phyloP scores from a whole-genome alignment of 1,140 invertebrate species.

The Cherax quadricarinatus region DNA sequence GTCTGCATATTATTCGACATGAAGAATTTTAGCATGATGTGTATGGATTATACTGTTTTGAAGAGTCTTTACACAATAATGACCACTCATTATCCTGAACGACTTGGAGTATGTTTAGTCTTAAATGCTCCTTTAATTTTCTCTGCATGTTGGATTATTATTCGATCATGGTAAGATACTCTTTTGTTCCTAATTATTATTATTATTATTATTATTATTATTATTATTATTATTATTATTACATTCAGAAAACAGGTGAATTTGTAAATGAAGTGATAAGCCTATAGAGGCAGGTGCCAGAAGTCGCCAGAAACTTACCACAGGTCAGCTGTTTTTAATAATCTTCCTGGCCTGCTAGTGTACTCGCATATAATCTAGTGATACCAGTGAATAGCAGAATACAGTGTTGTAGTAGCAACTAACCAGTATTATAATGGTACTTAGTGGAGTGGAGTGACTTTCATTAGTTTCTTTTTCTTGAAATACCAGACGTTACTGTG shows the following conservation, averaged over 20 bases:
- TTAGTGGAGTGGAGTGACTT: too few relatives aligned
- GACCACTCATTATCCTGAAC: slow-evolving; percentile 54
- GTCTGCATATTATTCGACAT: slow-evolving; percentile 53
- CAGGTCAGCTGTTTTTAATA: too few relatives aligned
- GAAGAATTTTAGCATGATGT: slow-evolving; percentile 38
- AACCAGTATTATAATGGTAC: too few relatives aligned
- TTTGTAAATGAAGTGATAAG: neutral
- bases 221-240: neutral
- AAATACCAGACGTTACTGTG: too few relatives aligned
- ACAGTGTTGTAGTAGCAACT: too few relatives aligned
- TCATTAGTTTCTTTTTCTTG: too few relatives aligned
- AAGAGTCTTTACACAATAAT: slow-evolving; percentile 33
- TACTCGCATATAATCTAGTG: too few relatives aligned
- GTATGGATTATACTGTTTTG: slow-evolving; percentile 52
- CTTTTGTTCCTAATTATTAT: neutral
- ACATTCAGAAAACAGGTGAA: neutral
- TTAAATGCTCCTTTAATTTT: slow-evolving; percentile 56
- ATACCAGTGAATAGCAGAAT: too few relatives aligned
- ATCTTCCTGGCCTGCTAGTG: too few relatives aligned
- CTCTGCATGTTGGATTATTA: slow-evolving; percentile 52
- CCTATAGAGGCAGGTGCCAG: too few relatives aligned
- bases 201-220: neutral
- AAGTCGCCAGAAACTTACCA: too few relatives aligned
- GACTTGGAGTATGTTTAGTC: slow-evolving; percentile 45
- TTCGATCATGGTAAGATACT: slow-evolving; percentile 50